Evolutionary conservation across 1,140 invertebrate genomes (phyloP), one percentile per base, ranked within the genome.

Genomic region (Camponotus vicinus): DNA sequence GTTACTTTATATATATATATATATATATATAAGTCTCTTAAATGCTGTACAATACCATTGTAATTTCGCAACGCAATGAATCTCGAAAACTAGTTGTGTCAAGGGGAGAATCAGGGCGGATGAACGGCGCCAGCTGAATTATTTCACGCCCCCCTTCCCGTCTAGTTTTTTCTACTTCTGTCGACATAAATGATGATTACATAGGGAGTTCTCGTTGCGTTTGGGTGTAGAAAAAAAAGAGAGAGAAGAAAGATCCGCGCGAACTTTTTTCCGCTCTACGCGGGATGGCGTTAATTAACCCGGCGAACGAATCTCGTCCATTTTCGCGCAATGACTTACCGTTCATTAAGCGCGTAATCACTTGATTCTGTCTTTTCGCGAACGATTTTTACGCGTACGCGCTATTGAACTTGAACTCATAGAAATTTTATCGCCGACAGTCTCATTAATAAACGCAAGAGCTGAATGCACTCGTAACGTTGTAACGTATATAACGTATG

Each of bases 321-420:
- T 76, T 87, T 80, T 55, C 32, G 49, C 42, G 69, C 71, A 70
- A 85, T 86, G 89, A 89, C 80, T 90, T 90, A 80, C 63, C 85
- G 75, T 89, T 90, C 69, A 83, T 89, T 90, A 90, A 83, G 55
- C 77, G 32, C 77, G 49, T 73, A 87, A 90, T 66, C 82, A 87
- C 77, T 90, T 90, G 64, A 83, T 89, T 70, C 76, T 64, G 64
- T 85, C 40, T 32, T 63, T 61, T 27, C 66, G 57, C 40, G n/a
- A 52, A 37, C 55, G n/a, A 37, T 63, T 86, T 86, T 86, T 64
- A 80, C 49, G 0, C 61, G 49, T 52, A 34, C 66, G n/a, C 27
- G 27, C 11, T 6, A 34, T 70, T n/a, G 40, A 2, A 45, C 5
- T 37, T 59, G 18, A 42, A 69, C 40, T 27, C 32, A 13, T 61